Evolutionary conservation across 2,113 vertebrate genomes (phyloP).

Genomic region (Rutilus rutilus): DNA sequence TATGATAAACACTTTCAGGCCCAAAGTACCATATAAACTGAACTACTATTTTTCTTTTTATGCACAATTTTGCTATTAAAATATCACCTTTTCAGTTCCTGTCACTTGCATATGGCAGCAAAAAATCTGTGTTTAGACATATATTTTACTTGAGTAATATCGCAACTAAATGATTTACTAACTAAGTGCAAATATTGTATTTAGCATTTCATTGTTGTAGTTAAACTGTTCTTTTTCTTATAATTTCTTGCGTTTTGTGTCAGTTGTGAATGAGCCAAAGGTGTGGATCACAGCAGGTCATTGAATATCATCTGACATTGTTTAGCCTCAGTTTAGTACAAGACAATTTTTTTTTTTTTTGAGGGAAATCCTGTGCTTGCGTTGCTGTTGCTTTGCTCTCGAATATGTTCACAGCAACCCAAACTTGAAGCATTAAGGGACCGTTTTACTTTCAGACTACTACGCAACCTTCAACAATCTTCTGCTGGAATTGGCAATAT

Average conservation of each 20-base stretch:
- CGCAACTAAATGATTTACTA: background rate
- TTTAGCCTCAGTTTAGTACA: too few species aligned
- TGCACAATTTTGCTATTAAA: background rate
- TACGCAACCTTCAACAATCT: background rate
- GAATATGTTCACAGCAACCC: background rate
- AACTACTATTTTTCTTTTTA: too few species aligned
- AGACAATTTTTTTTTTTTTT: too few species aligned
- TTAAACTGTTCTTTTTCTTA: background rate
- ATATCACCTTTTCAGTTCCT: background rate
- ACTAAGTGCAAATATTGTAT: background rate
- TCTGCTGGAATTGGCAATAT: background rate
- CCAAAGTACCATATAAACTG: background rate
- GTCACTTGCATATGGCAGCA: background rate
- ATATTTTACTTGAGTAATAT: background rate
- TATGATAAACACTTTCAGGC: too few species aligned
- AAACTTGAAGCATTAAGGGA: background rate
- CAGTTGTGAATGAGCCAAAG: slow-evolving; percentile 33
- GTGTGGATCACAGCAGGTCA: background rate
- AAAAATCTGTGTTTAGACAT: background rate
- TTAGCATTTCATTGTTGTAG: background rate
- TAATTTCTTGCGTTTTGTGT: background rate
- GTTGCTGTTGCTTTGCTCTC: background rate
- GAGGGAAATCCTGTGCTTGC: background rate
- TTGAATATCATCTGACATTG: too few species aligned
- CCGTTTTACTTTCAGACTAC: slow-evolving; percentile 4